Evolutionary conservation across 2,888 invertebrate species (phyloP), one percentile per base, ranked within the genome.

Genomic region (Drosophila monieri): DNA sequence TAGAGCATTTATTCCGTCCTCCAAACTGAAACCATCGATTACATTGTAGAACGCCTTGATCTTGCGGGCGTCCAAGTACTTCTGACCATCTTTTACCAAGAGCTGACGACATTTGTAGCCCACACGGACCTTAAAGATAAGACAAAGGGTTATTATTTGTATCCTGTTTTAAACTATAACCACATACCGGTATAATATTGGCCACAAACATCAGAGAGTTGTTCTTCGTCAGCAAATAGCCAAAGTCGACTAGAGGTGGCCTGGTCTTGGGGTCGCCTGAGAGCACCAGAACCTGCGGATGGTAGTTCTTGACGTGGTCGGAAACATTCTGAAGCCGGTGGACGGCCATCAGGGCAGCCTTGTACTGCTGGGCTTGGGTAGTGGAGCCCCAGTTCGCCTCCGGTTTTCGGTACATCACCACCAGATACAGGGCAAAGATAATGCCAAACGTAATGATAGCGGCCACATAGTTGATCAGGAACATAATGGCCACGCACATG

Each of bases 351-450:
- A 99, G 91, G 0, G 99, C 98, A 9, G 96, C 96, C 91, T 97
- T 98, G 92, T 98, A 99, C 32, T 95, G 97, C 92, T 99, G 98
- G 0, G 98, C 98, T 91, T 99, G 98, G 0, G 98, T 97, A 6
- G 98, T 97, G 61, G 98, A 97, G 23, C 99, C 99, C 99, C 99
- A 99, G 92, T 99, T 99, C 2, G 98, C 98, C 90, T 98, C 97
- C 94, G 99, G 99, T 89, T 98, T 98, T 52, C 98, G 93, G 89
- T 98, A 97, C 77, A 97, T 96, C 12, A 99, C 97, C 88, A 98
- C 95, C 78, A 98, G 93, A 91, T 98, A 99, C 21, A 99, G 93
- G 0, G 95, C 95, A 88, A 97, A 94, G 88, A 98, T 96, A 60
- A 97, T 94, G 74, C 95, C 95, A 89, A 98, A 96, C 0, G 98